Evolutionary conservation across 37 sponge, comb jelly and placozoan species (phyloP).

Genomic region (Halisarca cf. caerulea): DNA sequence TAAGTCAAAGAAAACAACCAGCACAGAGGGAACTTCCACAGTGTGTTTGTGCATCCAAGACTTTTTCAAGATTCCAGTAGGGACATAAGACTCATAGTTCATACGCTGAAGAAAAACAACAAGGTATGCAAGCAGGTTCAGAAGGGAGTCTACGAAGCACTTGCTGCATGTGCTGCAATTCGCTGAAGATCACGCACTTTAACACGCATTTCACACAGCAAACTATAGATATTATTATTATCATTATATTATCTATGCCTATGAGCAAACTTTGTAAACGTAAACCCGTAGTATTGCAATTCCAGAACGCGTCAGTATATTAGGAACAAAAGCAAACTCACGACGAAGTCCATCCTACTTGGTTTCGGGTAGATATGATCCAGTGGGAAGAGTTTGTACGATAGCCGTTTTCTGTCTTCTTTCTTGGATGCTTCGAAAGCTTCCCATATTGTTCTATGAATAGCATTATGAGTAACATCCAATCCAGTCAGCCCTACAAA

Average conservation of each 20-base stretch:
- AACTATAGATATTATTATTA: no score
- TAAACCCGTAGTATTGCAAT: no score
- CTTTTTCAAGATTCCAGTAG: conserved; percentile 75
- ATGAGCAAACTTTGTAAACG: no score
- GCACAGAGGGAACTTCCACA: conserved; percentile 77
- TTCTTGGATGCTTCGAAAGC: conserved; percentile 67
- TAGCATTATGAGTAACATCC: conserved; percentile 76
- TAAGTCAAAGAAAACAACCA: conserved; percentile 91
- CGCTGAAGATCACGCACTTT: no score
- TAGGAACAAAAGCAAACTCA: no score
- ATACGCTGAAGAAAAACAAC: conserved; percentile 41
- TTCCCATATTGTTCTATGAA: conserved; percentile 86
- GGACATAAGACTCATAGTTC: conserved; percentile 70
- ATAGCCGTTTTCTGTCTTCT: conserved; percentile 43
- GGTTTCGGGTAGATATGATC: conserved; percentile 66
- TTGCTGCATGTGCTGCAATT: neutral
- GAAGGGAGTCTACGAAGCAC: neutral
- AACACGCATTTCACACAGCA: no score
- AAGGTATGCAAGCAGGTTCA: neutral
- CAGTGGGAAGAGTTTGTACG: conserved; percentile 47
- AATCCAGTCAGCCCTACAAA: conserved; percentile 80
- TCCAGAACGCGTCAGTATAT: no score
- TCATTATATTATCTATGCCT: no score
- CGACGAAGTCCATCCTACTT: neutral
- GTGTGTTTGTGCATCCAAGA: conserved; percentile 90